Conservation (phyloP, 2,113 vertebrate species). For the Rhipidura dahli region DNA sequence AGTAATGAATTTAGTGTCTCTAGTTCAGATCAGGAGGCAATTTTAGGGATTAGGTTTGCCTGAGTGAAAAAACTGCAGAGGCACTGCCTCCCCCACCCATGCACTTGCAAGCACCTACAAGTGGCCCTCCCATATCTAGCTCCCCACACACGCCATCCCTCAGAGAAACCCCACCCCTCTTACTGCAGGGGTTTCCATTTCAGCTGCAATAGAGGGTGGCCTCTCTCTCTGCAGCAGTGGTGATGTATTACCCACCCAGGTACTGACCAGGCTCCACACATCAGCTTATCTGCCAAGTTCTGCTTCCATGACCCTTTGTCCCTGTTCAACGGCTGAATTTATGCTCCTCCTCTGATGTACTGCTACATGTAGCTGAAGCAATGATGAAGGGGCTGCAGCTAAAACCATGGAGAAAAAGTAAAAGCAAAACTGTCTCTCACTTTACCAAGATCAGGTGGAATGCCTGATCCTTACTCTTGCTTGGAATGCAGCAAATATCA, state of each 20-base stretch:
- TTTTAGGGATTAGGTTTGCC: not conserved
- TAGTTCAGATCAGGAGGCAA: not conserved
- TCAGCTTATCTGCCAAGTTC: conserved; percentile 10
- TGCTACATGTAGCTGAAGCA: not conserved
- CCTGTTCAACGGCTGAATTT: not conserved
- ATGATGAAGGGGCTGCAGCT: not conserved
- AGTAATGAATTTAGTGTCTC: not conserved
- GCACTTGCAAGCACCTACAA: not conserved
- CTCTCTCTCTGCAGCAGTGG: not conserved
- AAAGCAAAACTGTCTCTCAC: not conserved
- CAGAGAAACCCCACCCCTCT: not conserved
- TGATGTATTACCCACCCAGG: conserved; percentile 1
- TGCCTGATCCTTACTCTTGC: not conserved
- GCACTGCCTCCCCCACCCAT: not conserved
- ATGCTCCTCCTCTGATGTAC: not conserved
- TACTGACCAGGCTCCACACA: not conserved
- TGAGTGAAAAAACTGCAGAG: not conserved
- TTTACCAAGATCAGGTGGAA: not conserved
- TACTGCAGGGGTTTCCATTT: conserved; percentile 17
- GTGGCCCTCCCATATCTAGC: not conserved
- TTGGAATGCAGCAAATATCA: not conserved
- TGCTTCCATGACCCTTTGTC: conserved; percentile 15
- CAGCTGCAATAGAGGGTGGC: not conserved
- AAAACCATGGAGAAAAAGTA: not conserved
- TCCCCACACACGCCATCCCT: not conserved